Evolutionary conservation across 2,888 invertebrate species (phyloP).

Genomic region (Sphaerophoria rueppellii): DNA sequence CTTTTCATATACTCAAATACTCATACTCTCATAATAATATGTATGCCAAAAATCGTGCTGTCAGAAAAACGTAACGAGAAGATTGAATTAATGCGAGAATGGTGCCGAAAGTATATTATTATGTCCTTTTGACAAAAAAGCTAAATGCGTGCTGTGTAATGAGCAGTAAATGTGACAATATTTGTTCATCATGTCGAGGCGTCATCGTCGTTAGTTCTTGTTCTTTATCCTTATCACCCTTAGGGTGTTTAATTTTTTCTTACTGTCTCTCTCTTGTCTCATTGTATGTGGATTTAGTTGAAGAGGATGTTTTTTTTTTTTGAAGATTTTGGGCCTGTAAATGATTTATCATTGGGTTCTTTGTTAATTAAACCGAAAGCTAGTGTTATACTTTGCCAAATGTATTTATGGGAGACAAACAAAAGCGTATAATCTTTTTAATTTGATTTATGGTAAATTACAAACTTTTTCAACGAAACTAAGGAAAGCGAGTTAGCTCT

Average conservation of each 20-base stretch:
- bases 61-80: background rate
- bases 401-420: background rate
- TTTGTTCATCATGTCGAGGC: slow-evolving; percentile 22
- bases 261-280: background rate
- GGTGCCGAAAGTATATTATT: slow-evolving; percentile 36
- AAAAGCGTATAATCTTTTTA: slow-evolving; percentile 30
- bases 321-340: slow-evolving; percentile 23
- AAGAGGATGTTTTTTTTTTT: slow-evolving; percentile 30
- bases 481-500: background rate
- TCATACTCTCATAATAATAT: background rate
- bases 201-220: background rate
- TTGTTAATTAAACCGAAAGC: slow-evolving; percentile 21
- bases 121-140: slow-evolving; percentile 31
- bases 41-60: background rate
- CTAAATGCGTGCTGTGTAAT: slow-evolving; percentile 54
- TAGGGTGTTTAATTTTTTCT: background rate
- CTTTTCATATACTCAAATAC: background rate
- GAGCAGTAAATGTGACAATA: slow-evolving; percentile 63
- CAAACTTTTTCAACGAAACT: slow-evolving; percentile 1
- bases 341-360: slow-evolving; percentile 41
- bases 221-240: background rate
- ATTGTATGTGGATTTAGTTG: background rate
- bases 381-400: background rate
- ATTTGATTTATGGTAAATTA: slow-evolving; percentile 24
- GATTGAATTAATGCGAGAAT: slow-evolving; percentile 36